phyloP scores from a whole-genome alignment of 2,797 vertebrate genomes.

The Sebastes hubbsi region DNA sequence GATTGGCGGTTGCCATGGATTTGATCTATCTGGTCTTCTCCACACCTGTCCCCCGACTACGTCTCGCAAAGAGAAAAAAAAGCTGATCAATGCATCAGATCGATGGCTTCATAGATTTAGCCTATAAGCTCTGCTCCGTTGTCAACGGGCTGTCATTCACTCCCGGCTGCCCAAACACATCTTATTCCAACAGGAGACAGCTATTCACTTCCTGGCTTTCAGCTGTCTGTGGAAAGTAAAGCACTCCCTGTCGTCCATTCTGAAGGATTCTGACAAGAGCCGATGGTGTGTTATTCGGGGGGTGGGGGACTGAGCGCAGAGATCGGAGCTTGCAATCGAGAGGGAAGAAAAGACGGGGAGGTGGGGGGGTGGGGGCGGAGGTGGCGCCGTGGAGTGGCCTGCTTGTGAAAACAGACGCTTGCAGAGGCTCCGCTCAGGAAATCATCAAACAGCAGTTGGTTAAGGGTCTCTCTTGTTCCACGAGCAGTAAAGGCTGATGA shows the following conservation, averaged over 20 bases:
- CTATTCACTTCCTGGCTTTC: slow-evolving; percentile 59
- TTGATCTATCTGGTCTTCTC: slow-evolving; percentile 71
- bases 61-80: slow-evolving; percentile 41
- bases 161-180: slow-evolving; percentile 46
- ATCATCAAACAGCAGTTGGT: slow-evolving; percentile 78
- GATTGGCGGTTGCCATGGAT: slow-evolving; percentile 71
- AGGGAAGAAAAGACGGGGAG: background rate
- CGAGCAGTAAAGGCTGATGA: slow-evolving; percentile 71
- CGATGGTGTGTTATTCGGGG: slow-evolving; percentile 16
- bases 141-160: slow-evolving; percentile 74
- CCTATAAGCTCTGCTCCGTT: slow-evolving; percentile 58
- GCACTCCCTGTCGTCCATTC: slow-evolving; percentile 45
- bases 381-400: slow-evolving; percentile 48
- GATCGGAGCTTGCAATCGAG: slow-evolving; percentile 14
- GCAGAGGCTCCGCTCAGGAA: slow-evolving; percentile 69
- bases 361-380: slow-evolving; percentile 2
- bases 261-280: slow-evolving; percentile 55
- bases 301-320: background rate
- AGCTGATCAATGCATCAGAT: slow-evolving; percentile 71
- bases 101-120: slow-evolving; percentile 69
- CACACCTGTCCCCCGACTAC: slow-evolving; percentile 46
- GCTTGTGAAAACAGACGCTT: slow-evolving; percentile 58
- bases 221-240: slow-evolving; percentile 47
- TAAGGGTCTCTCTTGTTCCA: slow-evolving; percentile 78
- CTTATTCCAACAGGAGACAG: slow-evolving; percentile 62